Percentiles rank a stretch among this genome's conserved stretches.
Evolutionary conservation across 35 echinoderm and acorn worm genomes (phyloP).

Genomic region (Stichopus chloronotus): DNA sequence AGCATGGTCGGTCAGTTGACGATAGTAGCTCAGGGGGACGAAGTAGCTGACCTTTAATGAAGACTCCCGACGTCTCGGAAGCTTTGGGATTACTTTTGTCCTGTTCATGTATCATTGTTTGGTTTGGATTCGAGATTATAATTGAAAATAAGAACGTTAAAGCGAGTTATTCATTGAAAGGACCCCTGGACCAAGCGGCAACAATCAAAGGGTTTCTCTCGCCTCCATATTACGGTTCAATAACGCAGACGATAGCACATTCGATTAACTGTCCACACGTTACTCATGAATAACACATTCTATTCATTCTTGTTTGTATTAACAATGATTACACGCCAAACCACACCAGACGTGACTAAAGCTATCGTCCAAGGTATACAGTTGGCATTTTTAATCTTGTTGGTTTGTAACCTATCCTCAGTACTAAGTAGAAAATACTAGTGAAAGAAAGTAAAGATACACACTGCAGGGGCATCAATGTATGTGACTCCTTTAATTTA

Average conservation of each 20-base stretch:
- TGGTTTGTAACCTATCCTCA: no score
- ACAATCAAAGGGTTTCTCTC: constrained; percentile 25
- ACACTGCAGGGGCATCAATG: no score
- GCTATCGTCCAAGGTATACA: no score
- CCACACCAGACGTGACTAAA: background rate
- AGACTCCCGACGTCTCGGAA: background rate
- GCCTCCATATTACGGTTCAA: constrained; percentile 14
- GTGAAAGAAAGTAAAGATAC: no score
- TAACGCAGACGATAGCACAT: background rate
- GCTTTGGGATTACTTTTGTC: constrained; percentile 8
- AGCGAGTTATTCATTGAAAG: constrained; percentile 11
- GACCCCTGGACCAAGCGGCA: background rate
- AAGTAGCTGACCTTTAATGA: no score
- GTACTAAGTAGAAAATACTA: no score
- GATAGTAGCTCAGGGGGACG: no score
- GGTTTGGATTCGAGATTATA: constrained; percentile 20
- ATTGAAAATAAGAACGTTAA: constrained; percentile 57
- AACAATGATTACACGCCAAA: constrained; percentile 38
- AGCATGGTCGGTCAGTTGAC: no score
- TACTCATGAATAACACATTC: constrained; percentile 23
- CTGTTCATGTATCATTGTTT: constrained; percentile 1
- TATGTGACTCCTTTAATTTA: no score
- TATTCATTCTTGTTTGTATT: constrained; percentile 8
- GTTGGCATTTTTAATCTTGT: no score
- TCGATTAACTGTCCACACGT: constrained; percentile 45